phyloP scores from a whole-genome alignment of 1,140 invertebrate species.

The Pomacea maculata region DNA sequence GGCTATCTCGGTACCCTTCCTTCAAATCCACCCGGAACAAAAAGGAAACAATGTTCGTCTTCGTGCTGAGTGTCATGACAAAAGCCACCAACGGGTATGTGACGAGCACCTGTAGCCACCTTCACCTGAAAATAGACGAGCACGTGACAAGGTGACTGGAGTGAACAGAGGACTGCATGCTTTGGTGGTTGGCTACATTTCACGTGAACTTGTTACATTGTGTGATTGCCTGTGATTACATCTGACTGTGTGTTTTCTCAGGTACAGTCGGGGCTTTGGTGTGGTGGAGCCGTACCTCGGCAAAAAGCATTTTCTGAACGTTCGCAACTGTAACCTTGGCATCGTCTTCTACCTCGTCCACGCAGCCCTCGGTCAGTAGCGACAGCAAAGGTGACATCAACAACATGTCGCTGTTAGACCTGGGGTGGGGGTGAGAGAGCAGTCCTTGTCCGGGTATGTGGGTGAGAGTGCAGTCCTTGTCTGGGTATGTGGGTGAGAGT shows the following conservation, averaged over 20 bases:
- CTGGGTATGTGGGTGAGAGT: background rate
- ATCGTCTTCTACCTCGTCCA: slow-evolving; percentile 75
- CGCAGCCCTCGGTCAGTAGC: slow-evolving; percentile 65
- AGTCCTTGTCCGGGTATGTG: background rate
- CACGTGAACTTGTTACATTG: no score
- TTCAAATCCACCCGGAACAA: no score
- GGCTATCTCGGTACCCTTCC: no score
- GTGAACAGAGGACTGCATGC: no score
- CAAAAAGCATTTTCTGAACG: slow-evolving; percentile 71
- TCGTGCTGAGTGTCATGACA: no score
- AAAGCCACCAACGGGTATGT: no score
- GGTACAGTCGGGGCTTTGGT: slow-evolving; percentile 82
- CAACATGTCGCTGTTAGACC: background rate
- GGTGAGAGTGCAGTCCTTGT: background rate
- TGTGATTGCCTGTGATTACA: background rate
- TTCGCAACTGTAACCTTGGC: slow-evolving; percentile 79
- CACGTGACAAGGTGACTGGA: no score
- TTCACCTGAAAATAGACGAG: no score
- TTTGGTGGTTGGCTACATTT: no score
- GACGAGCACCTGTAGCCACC: no score
- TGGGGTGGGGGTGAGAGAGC: background rate
- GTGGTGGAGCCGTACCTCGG: slow-evolving; percentile 69
- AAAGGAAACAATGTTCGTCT: no score
- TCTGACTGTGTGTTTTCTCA: slow-evolving; percentile 53
- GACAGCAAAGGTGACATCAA: no score